A percentile compares a stretch with the other conserved stretches of the same genome.
Conservation (phyloP, 2,888 invertebrate species). For the Polyommatus iphigenia region DNA sequence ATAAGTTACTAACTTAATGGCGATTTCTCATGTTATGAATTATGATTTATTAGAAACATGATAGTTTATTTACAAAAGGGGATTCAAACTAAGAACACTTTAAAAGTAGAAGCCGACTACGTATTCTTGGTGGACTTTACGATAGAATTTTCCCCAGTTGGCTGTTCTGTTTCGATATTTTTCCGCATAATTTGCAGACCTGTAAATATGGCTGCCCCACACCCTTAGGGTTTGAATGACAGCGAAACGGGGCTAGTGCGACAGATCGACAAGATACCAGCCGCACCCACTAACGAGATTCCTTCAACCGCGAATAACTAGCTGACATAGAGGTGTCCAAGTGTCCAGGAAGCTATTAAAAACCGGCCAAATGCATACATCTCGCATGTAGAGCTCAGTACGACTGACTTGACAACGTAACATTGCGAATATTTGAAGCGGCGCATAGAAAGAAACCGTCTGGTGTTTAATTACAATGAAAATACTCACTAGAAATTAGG, state of each 20-base stretch:
- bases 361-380: neutral
- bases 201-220: neutral
- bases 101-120: no score
- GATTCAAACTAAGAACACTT: no score
- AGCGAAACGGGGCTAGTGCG: constrained; percentile 3
- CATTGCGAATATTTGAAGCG: no score
- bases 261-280: constrained; percentile 7
- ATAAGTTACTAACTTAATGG: no score
- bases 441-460: neutral
- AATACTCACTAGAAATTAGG: no score
- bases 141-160: neutral
- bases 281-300: constrained; percentile 10
- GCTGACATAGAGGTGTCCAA: neutral
- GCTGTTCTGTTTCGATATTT: neutral
- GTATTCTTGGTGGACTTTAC: no score
- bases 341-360: neutral
- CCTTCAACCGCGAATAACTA: neutral
- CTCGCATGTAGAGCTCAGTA: neutral
- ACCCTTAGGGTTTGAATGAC: constrained; percentile 7
- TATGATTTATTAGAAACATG: no score
- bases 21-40: no score
- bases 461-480: no score
- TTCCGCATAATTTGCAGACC: neutral
- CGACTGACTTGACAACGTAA: no score
- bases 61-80: no score